These are phyloP conservation scores for Oceanites oceanicus DNA, from an alignment of 2,113 vertebrate genomes.

Conservation along the genomic window DNA sequence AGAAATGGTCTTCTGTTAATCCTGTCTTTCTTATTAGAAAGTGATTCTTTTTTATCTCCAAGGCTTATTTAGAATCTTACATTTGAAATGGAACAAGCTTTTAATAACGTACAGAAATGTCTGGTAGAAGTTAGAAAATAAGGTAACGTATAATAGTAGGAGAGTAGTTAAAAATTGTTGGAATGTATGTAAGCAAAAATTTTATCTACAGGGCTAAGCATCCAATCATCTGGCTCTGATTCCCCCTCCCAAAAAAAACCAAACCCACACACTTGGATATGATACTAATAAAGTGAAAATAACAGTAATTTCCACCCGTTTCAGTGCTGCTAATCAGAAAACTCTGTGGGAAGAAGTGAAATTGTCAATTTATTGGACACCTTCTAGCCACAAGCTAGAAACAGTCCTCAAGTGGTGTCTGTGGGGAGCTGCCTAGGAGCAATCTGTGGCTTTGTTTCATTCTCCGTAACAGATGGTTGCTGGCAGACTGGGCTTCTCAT, in stretches of 20 bases:
- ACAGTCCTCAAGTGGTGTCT: constrained; percentile 18
- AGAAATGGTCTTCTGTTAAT: neutral
- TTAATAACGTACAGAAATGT: neutral
- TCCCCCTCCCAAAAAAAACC: neutral
- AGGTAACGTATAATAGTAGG: neutral
- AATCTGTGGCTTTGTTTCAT: constrained; percentile 51
- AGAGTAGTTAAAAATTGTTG: constrained; percentile 10
- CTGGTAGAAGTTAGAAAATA: neutral
- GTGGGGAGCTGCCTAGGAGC: constrained; percentile 59
- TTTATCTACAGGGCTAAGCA: neutral
- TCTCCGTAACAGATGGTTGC: constrained; percentile 50
- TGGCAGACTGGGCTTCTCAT: constrained; percentile 35
- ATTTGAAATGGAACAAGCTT: neutral
- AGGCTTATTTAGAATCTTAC: neutral
- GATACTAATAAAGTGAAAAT: constrained; percentile 26
- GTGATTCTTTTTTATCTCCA: neutral
- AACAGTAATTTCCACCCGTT: constrained; percentile 9
- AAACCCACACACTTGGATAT: constrained; percentile 1
- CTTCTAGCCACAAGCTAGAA: constrained; percentile 41
- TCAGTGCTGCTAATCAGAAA: constrained; percentile 42
- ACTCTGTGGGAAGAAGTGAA: constrained; percentile 50
- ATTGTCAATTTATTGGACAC: constrained; percentile 50
- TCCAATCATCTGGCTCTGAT: neutral
- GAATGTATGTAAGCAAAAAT: constrained; percentile 1
- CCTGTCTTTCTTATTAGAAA: neutral